phyloP scores from a whole-genome alignment of 2,888 invertebrate species.

The Pollenia griseotomentosa region DNA sequence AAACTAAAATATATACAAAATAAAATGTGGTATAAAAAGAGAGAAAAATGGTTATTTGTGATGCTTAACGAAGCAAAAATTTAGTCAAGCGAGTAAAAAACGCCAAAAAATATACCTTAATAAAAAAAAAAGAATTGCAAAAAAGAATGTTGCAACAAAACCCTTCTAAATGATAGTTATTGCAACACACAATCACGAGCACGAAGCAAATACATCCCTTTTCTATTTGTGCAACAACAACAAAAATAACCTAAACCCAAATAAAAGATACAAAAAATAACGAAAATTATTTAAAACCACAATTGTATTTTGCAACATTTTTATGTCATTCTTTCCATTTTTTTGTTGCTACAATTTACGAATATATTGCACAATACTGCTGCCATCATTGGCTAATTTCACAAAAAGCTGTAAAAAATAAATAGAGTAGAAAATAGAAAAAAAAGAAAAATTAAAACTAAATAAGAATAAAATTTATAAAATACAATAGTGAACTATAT shows the following conservation, averaged over 20 bases:
- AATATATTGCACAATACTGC: conserved; percentile 19
- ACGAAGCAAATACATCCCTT: conserved; percentile 11
- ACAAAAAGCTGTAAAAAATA: conserved; percentile 38
- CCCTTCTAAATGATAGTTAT: conserved; percentile 64
- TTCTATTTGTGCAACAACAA: conserved; percentile 58
- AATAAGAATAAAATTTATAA: conserved; percentile 27
- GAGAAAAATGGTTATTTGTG: conserved; percentile 68
- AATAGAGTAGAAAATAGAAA: conserved; percentile 42
- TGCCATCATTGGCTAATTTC: conserved; percentile 64
- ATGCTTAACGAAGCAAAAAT: conserved; percentile 73
- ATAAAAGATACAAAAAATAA: conserved; percentile 25
- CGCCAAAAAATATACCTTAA: background rate
- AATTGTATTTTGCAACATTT: conserved; percentile 69
- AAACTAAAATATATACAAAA: conserved; percentile 37
- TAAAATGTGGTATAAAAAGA: conserved; percentile 27
- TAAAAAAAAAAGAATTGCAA: conserved; percentile 12
- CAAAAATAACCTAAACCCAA: background rate
- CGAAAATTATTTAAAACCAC: conserved; percentile 69
- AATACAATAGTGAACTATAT: conserved; percentile 59
- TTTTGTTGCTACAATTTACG: conserved; percentile 6
- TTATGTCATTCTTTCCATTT: conserved; percentile 57
- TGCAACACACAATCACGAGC: conserved; percentile 15
- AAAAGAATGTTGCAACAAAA: conserved; percentile 61
- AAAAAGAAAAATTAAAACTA: conserved; percentile 3
- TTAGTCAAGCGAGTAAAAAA: conserved; percentile 70